Conservation (phyloP, 2,797 vertebrate species). For the Coreius guichenoti region DNA sequence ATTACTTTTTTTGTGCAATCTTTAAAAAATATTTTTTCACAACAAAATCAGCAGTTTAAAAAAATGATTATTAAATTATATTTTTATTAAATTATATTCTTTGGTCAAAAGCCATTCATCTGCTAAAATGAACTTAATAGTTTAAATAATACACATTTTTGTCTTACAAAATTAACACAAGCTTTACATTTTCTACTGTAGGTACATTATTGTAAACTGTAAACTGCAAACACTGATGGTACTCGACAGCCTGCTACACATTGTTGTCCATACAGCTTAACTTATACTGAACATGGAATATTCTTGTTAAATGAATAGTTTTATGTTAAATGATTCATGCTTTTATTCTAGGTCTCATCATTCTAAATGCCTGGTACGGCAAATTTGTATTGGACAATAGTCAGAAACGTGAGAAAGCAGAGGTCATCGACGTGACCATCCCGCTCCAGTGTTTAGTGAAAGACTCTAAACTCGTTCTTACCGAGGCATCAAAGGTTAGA, state of each 20-base stretch:
- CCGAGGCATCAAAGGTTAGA: conserved; percentile 92
- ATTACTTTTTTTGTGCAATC: not conserved
- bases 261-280: not conserved
- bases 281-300: not conserved
- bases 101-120: not conserved
- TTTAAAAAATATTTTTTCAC: not conserved
- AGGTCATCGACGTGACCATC: conserved; percentile 95
- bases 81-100: not conserved
- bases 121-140: not conserved
- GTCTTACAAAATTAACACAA: not conserved
- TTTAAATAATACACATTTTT: not conserved
- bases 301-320: not conserved
- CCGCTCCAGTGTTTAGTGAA: conserved; percentile 97
- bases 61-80: accelerated
- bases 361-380: conserved; percentile 98
- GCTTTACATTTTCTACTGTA: not conserved
- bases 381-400: conserved; percentile 94
- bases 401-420: conserved; percentile 87
- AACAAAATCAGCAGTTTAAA: not conserved
- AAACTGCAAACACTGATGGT: not conserved
- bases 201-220: not conserved
- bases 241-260: not conserved
- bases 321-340: not conserved
- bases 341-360: conserved; percentile 86
- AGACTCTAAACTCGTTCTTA: conserved; percentile 97